Conservation (phyloP, 2,888 invertebrate species). For the Mactromeris polynyma region DNA sequence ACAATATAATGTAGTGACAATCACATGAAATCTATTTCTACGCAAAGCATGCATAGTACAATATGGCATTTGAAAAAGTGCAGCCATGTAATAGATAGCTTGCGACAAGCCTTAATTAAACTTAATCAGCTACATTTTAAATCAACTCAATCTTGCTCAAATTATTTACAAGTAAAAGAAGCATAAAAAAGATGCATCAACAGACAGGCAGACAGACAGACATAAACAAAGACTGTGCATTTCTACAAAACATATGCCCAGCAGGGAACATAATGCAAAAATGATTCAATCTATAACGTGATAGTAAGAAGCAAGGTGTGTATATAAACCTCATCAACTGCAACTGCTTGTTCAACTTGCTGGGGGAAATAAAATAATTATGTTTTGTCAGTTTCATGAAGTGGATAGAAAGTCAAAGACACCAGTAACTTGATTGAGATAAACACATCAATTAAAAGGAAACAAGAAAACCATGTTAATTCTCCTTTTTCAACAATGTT, state of each 20-base stretch:
- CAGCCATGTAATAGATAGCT: not conserved
- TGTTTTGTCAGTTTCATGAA: not conserved
- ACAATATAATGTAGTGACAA: not conserved
- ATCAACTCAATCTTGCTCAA: not conserved
- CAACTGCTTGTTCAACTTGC: constrained; percentile 11
- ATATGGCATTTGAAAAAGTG: not conserved
- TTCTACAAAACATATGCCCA: not conserved
- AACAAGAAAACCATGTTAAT: not conserved
- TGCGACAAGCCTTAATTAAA: not conserved
- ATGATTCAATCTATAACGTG: not conserved
- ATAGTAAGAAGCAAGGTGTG: not conserved
- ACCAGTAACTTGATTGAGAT: not conserved
- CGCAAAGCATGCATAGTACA: not conserved
- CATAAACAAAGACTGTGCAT: not conserved
- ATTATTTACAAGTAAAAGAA: not conserved
- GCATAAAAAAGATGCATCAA: not conserved
- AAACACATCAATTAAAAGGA: not conserved
- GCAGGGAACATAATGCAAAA: not conserved
- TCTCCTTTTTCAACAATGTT: too few species aligned
- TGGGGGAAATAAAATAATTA: not conserved
- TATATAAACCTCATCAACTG: not conserved
- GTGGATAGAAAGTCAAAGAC: not conserved
- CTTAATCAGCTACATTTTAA: not conserved
- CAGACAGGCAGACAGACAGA: not conserved
- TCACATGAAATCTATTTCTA: not conserved